Conservation (phyloP, 2,888 invertebrate species). For the Chorisops tibialis region DNA sequence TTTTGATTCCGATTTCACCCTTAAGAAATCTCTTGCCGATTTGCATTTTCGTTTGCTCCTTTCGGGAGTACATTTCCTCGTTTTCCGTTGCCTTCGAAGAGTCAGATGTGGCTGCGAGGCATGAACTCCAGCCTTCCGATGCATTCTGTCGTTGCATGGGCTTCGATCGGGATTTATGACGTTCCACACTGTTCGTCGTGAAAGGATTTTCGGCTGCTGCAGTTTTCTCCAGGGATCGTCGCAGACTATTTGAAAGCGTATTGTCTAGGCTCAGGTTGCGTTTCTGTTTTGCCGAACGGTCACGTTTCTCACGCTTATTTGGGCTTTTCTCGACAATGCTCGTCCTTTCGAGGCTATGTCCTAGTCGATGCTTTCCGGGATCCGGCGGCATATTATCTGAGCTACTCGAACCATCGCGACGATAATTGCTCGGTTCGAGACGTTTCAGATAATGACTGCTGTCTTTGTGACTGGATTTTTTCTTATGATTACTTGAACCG, state of each 20-base stretch:
- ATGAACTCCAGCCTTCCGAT: slow-evolving; percentile 35
- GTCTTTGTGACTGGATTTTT: slow-evolving; percentile 4
- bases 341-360: slow-evolving; percentile 46
- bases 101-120: slow-evolving; percentile 31
- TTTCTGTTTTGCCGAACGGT: slow-evolving; percentile 46
- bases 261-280: slow-evolving; percentile 47
- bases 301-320: slow-evolving; percentile 39
- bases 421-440: slow-evolving; percentile 31
- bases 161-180: slow-evolving; percentile 22
- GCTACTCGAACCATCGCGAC: slow-evolving; percentile 42
- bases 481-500: slow-evolving; percentile 5
- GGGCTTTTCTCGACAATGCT: slow-evolving; percentile 36
- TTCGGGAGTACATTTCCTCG: slow-evolving; percentile 36
- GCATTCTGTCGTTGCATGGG: slow-evolving; percentile 36
- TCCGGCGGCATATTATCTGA: slow-evolving; percentile 41
- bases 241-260: slow-evolving; percentile 31
- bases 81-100: slow-evolving; percentile 34
- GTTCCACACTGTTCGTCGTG: slow-evolving; percentile 31
- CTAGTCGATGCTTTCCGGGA: slow-evolving; percentile 39
- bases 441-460: slow-evolving; percentile 15
- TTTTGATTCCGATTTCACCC: slow-evolving; percentile 52
- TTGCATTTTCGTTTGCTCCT: slow-evolving; percentile 43
- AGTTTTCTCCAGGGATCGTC: slow-evolving; percentile 34
- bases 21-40: slow-evolving; percentile 49
- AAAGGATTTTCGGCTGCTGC: slow-evolving; percentile 25